Evolutionary conservation across 2,888 invertebrate species (phyloP).

Genomic region (Chrysina gloriosa): DNA sequence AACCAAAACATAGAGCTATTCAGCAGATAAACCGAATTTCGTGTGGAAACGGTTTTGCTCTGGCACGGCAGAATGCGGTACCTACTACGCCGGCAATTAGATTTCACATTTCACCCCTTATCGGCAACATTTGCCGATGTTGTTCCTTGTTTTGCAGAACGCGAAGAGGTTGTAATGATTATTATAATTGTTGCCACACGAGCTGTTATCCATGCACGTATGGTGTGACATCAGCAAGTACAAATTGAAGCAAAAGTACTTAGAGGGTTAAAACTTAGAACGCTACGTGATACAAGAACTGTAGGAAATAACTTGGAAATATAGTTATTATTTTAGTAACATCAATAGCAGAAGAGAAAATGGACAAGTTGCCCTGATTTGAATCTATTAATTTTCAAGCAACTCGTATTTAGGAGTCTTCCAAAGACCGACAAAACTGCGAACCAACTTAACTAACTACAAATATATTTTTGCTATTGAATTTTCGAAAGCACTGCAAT

Average conservation of each 20-base stretch:
- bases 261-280: too few species aligned
- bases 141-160: slow-evolving; percentile 9
- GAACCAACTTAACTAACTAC: too few species aligned
- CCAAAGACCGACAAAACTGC: too few species aligned
- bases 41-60: slow-evolving; percentile 5
- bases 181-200: slow-evolving; percentile 13
- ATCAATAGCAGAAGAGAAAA: too few species aligned
- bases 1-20: slow-evolving; percentile 14
- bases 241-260: not conserved
- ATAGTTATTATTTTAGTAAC: too few species aligned
- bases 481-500: too few species aligned
- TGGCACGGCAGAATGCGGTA: slow-evolving; percentile 9
- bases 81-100: slow-evolving; percentile 24
- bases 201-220: not conserved
- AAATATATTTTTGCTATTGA: too few species aligned
- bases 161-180: slow-evolving; percentile 30
- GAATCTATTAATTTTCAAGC: too few species aligned
- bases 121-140: slow-evolving; percentile 15
- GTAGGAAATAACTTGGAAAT: too few species aligned
- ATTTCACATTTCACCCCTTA: slow-evolving; percentile 31
- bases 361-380: too few species aligned
- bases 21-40: slow-evolving; percentile 1
- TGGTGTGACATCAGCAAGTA: not conserved
- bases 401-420: too few species aligned
- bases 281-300: too few species aligned